A percentile compares a stretch with the other conserved stretches of the same genome.
These are phyloP conservation scores for Syritta pipiens DNA, from an alignment of 2,888 invertebrate species.

Conservation along the genomic window DNA sequence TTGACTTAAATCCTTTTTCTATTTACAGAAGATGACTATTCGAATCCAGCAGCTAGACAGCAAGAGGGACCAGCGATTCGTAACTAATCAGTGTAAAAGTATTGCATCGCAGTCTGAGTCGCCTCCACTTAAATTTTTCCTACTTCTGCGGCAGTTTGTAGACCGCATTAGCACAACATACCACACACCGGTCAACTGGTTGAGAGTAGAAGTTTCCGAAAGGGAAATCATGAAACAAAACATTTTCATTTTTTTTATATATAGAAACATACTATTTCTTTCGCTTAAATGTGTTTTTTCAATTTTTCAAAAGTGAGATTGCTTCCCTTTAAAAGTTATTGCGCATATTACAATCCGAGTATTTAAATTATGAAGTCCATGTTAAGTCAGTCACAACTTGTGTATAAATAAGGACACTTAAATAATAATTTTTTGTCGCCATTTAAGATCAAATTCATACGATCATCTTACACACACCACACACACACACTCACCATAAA, in stretches of 20 bases:
- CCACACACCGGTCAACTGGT: too few species aligned
- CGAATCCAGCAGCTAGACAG: slow-evolving; percentile 79
- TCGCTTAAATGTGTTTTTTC: slow-evolving; percentile 38
- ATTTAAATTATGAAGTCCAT: too few species aligned
- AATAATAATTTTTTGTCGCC: too few species aligned
- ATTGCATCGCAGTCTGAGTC: neutral
- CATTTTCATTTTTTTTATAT: slow-evolving; percentile 48
- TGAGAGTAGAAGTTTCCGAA: slow-evolving; percentile 24
- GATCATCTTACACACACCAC: slow-evolving; percentile 19
- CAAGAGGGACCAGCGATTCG: slow-evolving; percentile 80
- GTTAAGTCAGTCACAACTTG: too few species aligned
- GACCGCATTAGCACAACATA: too few species aligned
- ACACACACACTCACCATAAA: neutral
- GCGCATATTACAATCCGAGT: too few species aligned
- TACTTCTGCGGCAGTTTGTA: slow-evolving; percentile 1
- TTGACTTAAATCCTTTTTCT: neutral
- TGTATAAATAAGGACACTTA: too few species aligned
- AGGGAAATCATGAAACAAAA: slow-evolving; percentile 33
- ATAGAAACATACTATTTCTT: slow-evolving; percentile 2
- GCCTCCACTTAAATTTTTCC: slow-evolving; percentile 6
- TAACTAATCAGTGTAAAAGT: slow-evolving; percentile 74
- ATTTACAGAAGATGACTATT: slow-evolving; percentile 80
- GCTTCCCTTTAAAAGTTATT: neutral
- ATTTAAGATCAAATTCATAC: too few species aligned
- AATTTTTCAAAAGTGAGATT: slow-evolving; percentile 16